These are phyloP conservation scores for Andricus curvator DNA, from an alignment of 2,888 invertebrate genomes.

Conservation along the genomic window DNA sequence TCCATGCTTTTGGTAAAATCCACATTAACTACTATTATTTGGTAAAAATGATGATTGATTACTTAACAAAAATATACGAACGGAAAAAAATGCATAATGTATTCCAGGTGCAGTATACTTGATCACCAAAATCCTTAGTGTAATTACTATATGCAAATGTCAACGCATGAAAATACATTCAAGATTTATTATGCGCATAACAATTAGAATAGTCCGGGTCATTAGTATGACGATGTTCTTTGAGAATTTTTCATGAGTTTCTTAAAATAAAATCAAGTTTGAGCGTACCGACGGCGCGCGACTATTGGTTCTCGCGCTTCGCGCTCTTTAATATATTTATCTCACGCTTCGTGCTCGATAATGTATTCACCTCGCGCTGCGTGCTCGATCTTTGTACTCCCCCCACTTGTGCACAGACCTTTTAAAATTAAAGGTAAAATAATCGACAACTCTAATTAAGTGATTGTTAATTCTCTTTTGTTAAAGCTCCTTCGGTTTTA, in stretches of 20 bases:
- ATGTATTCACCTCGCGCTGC: too few species aligned
- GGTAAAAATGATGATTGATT: background rate
- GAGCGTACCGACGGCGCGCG: too few species aligned
- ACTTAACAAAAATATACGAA: background rate
- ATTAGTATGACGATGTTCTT: conserved; percentile 14
- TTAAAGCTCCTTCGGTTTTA: too few species aligned
- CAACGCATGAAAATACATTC: conserved; percentile 29
- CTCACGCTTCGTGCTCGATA: too few species aligned
- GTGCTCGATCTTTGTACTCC: too few species aligned
- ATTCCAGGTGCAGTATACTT: conserved; percentile 7
- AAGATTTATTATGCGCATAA: conserved; percentile 31
- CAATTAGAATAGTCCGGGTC: conserved; percentile 16
- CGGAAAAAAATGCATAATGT: background rate
- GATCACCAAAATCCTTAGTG: conserved; percentile 18
- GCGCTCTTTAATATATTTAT: too few species aligned
- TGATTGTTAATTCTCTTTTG: too few species aligned
- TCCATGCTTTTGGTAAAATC: too few species aligned
- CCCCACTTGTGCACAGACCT: too few species aligned
- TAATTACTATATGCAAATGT: conserved; percentile 32
- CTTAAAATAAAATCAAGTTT: background rate
- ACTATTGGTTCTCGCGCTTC: too few species aligned
- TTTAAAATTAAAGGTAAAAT: too few species aligned
- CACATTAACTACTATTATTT: background rate
- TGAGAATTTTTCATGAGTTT: background rate
- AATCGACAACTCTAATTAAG: too few species aligned